Evolutionary conservation across 2,113 vertebrate species (phyloP).

Genomic region (Eudorcas thomsonii): DNA sequence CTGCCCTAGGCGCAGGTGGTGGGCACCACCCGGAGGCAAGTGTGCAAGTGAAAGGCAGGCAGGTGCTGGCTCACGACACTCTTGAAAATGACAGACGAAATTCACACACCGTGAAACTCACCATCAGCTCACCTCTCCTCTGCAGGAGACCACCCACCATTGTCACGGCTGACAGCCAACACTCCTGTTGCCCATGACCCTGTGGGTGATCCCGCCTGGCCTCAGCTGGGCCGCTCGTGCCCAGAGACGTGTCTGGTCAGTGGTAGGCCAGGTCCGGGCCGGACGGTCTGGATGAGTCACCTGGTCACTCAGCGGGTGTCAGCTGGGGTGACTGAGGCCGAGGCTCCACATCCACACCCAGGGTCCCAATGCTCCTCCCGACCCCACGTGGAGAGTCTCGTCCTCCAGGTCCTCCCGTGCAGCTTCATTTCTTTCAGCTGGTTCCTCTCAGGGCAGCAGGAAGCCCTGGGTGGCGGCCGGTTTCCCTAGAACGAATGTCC

Average conservation of each 20-base stretch:
- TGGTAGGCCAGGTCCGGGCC: fast-evolving
- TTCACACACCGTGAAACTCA: background rate
- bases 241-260: background rate
- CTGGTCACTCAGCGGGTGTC: fast-evolving
- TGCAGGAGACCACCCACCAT: fast-evolving
- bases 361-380: fast-evolving
- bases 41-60: background rate
- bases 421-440: background rate
- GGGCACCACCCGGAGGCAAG: background rate
- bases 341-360: background rate
- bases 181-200: fast-evolving
- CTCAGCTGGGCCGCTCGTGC: background rate
- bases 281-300: background rate
- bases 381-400: fast-evolving
- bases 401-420: fast-evolving
- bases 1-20: background rate
- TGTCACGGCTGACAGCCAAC: background rate
- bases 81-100: background rate
- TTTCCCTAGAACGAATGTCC: background rate
- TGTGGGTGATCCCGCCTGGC: background rate
- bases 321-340: background rate
- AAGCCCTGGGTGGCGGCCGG: fast-evolving
- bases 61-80: background rate
- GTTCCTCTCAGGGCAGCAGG: background rate
- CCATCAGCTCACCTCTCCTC: background rate